Percentiles rank a stretch among this genome's conserved stretches.
Evolutionary conservation across 2,888 invertebrate genomes (phyloP).

Genomic region (Drosophila paranaensis): DNA sequence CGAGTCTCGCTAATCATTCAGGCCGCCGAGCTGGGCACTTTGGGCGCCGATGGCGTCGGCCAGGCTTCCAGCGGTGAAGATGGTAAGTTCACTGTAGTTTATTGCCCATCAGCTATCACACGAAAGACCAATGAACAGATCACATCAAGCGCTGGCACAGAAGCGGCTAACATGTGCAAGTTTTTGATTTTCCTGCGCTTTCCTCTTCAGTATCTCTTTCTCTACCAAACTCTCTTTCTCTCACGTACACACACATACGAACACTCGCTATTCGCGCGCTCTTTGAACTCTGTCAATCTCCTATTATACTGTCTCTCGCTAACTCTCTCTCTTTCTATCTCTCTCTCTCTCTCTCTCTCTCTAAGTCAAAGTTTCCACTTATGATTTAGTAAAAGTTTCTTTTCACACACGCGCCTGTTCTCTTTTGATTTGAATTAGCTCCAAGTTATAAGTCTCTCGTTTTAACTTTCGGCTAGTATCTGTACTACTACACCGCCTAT

Average conservation of each 20-base stretch:
- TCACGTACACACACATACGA: constrained; percentile 43
- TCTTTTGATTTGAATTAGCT: constrained; percentile 51
- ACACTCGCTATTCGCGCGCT: constrained; percentile 68
- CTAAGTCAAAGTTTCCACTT: constrained; percentile 64
- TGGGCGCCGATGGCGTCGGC: constrained; percentile 85
- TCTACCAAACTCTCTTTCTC: constrained; percentile 33
- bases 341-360: constrained; percentile 46
- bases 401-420: constrained; percentile 69
- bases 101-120: constrained; percentile 31
- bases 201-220: constrained; percentile 39
- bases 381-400: constrained; percentile 39
- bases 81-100: constrained; percentile 78
- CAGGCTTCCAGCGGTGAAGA: constrained; percentile 85
- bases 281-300: constrained; percentile 31
- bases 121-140: constrained; percentile 38
- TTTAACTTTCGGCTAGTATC: constrained; percentile 65
- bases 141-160: constrained; percentile 28
- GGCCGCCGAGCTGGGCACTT: constrained; percentile 90
- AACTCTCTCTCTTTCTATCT: constrained; percentile 54
- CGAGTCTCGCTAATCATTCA: constrained; percentile 99
- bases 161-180: constrained; percentile 19
- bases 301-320: constrained; percentile 36
- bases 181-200: constrained; percentile 59
- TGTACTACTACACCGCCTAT: constrained; percentile 67
- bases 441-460: constrained; percentile 48